Base-by-base conservation (phyloP, 2,113 vertebrate species). In the Callipepla californica region DNA sequence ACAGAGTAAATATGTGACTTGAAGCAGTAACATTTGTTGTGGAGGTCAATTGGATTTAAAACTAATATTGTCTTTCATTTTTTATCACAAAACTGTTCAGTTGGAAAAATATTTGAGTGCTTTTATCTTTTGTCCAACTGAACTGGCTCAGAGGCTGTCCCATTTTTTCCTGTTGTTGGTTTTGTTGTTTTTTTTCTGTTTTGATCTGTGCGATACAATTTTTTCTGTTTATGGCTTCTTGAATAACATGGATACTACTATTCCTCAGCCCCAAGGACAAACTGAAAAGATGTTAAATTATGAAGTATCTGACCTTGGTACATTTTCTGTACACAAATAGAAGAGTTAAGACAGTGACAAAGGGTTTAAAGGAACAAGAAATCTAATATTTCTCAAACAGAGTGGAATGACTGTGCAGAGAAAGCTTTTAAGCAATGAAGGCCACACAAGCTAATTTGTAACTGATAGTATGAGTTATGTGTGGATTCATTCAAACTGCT, bases 351-450 rank as follows among this genome's bases (percentile, higher is more conserved):
- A 80, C 51, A 92, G 80, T 93, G 89, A 94, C 69, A 86, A 95
- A 85, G 47, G 26, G 20, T 92, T 96, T 90, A 75, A 80, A 80
- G 30, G 72, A 69, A 85, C 62, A 95, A 86, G 53, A 84, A 93
- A 65, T 58, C n/a, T 82, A 65, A 76, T 65, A 63, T 22, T 74
- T 75, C 70, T 92, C 26, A 67, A 84, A 82, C 16, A 21, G 89
- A 94, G 36, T 74, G 89, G 80, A 93, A 90, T 78, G 22, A 8
- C 48, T 73, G 26, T 21, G 50, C 6, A 61, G 62, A 86, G 80
- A 81, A 69, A 50, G 72, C 62, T 95, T 97, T 94, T 92, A 87
- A 96, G 85, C 87, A 86, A 92, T 88, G 63, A 93, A 93, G 62
- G 67, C 66, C 82, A 66, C 1, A 12, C 48, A 72, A 87, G 34